phyloP scores from a whole-genome alignment of 2,888 invertebrate species.

The Pristionchus maxplancki region DNA sequence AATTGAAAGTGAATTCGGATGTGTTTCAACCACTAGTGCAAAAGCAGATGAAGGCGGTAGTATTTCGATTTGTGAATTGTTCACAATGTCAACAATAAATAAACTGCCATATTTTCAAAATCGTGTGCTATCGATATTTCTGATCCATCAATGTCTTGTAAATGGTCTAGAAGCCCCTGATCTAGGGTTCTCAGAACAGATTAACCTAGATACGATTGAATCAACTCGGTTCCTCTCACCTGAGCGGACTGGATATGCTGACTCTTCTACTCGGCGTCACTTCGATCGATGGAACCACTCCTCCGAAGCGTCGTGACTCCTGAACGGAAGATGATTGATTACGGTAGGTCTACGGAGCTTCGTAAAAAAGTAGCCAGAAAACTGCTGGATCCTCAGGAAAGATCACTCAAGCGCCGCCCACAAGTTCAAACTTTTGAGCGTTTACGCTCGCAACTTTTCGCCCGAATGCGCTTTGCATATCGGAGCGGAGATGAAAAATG shows the following conservation, averaged over 20 bases:
- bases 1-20: too few species aligned
- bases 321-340: neutral
- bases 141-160: too few species aligned
- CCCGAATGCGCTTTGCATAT: neutral
- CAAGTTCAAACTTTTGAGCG: neutral
- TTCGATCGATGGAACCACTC: conserved; percentile 49
- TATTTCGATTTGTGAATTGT: too few species aligned
- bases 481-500: conserved; percentile 3
- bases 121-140: too few species aligned
- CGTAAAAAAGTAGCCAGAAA: neutral
- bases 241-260: conserved; percentile 30
- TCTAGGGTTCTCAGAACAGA: too few species aligned
- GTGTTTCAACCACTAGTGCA: neutral
- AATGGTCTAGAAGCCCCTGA: too few species aligned
- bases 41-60: neutral
- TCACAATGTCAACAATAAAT: too few species aligned
- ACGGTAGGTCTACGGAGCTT: neutral
- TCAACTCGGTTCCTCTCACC: too few species aligned
- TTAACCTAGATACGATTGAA: too few species aligned
- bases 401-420: too few species aligned
- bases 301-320: conserved; percentile 33
- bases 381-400: too few species aligned
- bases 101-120: too few species aligned
- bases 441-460: neutral
- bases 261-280: conserved; percentile 46